Percentiles rank a stretch among this genome's conserved stretches.
Conservation (phyloP, 1,140 invertebrate genomes). For the Protaetia brevitarsis region DNA sequence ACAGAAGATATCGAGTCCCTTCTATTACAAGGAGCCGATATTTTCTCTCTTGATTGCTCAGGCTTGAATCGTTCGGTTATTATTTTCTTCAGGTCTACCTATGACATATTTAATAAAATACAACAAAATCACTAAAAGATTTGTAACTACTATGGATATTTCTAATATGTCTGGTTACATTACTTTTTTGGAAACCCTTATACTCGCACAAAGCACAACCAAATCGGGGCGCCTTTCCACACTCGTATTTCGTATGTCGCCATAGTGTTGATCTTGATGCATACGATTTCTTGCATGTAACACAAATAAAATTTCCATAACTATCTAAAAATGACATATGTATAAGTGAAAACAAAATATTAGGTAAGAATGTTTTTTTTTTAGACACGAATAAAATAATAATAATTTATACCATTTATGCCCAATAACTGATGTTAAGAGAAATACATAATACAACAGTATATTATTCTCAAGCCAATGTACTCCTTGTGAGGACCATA, state of each 20-base stretch:
- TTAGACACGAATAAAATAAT: no score
- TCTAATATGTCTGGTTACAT: background rate
- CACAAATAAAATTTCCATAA: background rate
- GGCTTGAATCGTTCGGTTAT: no score
- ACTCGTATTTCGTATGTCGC: constrained; percentile 23
- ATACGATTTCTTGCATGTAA: constrained; percentile 24
- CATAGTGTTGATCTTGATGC: background rate
- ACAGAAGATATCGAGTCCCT: no score
- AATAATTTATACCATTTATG: no score
- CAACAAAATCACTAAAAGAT: background rate
- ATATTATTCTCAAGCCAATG: no score
- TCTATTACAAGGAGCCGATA: no score
- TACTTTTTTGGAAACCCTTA: constrained; percentile 7
- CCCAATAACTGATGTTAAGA: no score
- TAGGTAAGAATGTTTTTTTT: no score
- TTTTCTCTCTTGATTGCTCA: no score
- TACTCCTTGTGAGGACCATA: no score
- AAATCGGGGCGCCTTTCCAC: constrained; percentile 17
- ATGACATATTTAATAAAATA: background rate
- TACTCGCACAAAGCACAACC: background rate
- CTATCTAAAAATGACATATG: background rate
- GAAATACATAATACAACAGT: no score
- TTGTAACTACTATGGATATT: background rate
- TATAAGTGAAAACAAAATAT: background rate
- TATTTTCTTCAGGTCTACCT: no score